Conservation (phyloP, 2,888 invertebrate genomes). For the Himalopsyche anomala region DNA sequence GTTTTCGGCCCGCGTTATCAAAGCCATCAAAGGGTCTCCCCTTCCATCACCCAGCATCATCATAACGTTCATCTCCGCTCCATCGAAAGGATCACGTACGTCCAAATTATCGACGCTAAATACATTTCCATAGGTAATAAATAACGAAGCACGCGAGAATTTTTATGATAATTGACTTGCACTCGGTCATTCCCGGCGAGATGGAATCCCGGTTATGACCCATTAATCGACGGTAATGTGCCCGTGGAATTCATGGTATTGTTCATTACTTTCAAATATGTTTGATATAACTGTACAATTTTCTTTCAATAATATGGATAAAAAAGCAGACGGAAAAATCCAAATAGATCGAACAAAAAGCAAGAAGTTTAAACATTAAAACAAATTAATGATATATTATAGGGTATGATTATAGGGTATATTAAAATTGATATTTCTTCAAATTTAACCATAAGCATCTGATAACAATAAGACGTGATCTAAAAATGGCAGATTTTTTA, state of each 20-base stretch:
- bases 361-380: no score
- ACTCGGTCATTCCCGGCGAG: slow-evolving; percentile 51
- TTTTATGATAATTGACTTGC: slow-evolving; percentile 63
- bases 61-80: slow-evolving; percentile 27
- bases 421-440: no score
- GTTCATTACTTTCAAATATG: not conserved
- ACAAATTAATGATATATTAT: no score
- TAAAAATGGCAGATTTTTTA: no score
- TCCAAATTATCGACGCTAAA: slow-evolving; percentile 70
- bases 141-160: slow-evolving; percentile 69
- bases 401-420: no score
- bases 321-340: no score
- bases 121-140: slow-evolving; percentile 73
- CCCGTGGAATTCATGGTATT: slow-evolving; percentile 1
- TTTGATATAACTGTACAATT: not conserved
- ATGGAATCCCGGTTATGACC: slow-evolving; percentile 60
- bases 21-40: not conserved
- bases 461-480: no score
- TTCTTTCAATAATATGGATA: no score
- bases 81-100: slow-evolving; percentile 59
- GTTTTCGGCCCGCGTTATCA: not conserved
- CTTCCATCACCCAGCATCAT: not conserved
- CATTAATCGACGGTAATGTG: slow-evolving; percentile 57
- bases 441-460: no score
- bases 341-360: no score